Base-by-base conservation (phyloP, 2,113 vertebrate genomes). In the Benitochromis conjunctus region DNA sequence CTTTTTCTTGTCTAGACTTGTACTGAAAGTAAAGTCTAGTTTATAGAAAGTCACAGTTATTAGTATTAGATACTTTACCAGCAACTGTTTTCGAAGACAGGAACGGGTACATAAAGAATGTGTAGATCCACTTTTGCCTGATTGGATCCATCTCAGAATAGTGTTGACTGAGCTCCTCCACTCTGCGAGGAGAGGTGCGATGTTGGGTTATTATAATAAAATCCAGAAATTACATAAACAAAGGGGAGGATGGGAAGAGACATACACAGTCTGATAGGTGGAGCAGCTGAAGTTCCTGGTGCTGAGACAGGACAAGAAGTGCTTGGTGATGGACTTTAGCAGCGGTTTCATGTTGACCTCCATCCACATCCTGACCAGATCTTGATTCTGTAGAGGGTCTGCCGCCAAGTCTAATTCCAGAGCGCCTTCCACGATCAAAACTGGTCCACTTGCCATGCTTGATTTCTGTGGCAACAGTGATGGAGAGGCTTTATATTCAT, bases 81-180 rank as follows among this genome's bases (percentile, higher is more conserved):
- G 82, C 66, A 4, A 93, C 82, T 36, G 86, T 16, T 16, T 93
- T 82, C 83, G 92, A 86, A 11, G 96, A 96, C 80, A 97, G 94
- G 84, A 96, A 96, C 3, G 96, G 96, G 62, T 95, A 95, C 93
- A 97, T 96, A 38, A 96, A 97, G 88, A 94, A 95, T 1, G 60
- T 89, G 54, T 95, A 96, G 91, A 96, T 94, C 95, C 96, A 96
- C 85, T 91, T 90, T 80, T 96, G 95, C 81, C 91, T 88, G 31
- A 56, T 80, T 21, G 93, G 86, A 77, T 94, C 83, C 92, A 96
- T 93, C 81, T 94, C 86, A 69, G 94, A 96, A 74, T 92, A 96
- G 85, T 96, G 76, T 2, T 87, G 54, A 55, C 94, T 94, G 48
- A 96, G 56, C 82, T 95, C 91, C 77, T 31, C 83, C 71, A 95